These are phyloP conservation scores for Nowickia ferox DNA, from an alignment of 2,888 invertebrate species.

Conservation along the genomic window DNA sequence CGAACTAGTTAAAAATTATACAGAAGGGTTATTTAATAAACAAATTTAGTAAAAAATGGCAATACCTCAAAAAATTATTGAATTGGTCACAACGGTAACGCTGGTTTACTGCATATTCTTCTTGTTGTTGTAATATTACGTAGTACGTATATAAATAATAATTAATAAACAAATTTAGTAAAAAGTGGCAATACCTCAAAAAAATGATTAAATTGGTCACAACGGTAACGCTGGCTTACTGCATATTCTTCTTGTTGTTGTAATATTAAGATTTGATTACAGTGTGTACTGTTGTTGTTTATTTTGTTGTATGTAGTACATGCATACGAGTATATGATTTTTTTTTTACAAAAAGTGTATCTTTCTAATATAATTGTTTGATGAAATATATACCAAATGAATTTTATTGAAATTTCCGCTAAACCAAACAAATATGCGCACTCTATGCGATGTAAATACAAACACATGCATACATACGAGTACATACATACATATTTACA, in stretches of 20 bases:
- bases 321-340: background rate
- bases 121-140: slow-evolving; percentile 7
- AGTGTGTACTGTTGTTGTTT: slow-evolving; percentile 21
- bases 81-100: background rate
- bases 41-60: too few species aligned
- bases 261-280: slow-evolving; percentile 21
- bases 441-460: slow-evolving; percentile 28
- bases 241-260: background rate
- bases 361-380: slow-evolving; percentile 64
- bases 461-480: background rate
- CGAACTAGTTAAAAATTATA: too few species aligned
- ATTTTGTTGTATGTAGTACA: background rate
- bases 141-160: too few species aligned
- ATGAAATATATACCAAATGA: slow-evolving; percentile 68
- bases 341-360: background rate
- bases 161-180: too few species aligned
- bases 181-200: too few species aligned
- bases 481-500: background rate
- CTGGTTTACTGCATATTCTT: slow-evolving; percentile 23
- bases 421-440: slow-evolving; percentile 59
- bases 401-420: slow-evolving; percentile 71
- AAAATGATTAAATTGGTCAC: too few species aligned
- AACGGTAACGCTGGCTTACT: slow-evolving; percentile 28
- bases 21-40: too few species aligned
- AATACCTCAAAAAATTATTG: too few species aligned